These are phyloP conservation scores for Megatriorchis doriae DNA, from an alignment of 2,113 vertebrate genomes.

Conservation along the genomic window DNA sequence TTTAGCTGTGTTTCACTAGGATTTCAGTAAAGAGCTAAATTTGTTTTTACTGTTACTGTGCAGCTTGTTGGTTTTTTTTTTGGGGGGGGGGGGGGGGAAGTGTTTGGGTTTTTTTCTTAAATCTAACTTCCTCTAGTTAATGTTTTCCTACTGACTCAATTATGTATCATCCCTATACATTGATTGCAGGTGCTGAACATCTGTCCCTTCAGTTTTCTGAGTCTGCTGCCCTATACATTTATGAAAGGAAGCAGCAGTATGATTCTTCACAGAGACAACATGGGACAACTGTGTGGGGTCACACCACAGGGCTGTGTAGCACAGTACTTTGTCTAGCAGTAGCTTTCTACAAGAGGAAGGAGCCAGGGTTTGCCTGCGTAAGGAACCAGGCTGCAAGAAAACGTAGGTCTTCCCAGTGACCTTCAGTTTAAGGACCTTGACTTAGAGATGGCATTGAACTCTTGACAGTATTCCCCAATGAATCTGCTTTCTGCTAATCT, in stretches of 20 bases:
- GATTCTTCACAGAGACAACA: background rate
- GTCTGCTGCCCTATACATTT: background rate
- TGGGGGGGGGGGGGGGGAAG: no score
- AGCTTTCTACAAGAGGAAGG: background rate
- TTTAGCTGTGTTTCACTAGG: background rate
- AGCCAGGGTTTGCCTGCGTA: background rate
- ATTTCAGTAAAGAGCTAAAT: background rate
- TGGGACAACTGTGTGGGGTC: background rate
- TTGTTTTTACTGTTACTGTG: background rate
- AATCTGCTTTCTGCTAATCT: background rate
- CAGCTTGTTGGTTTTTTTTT: background rate
- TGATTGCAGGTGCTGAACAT: background rate
- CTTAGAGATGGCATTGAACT: background rate
- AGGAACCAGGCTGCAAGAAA: background rate
- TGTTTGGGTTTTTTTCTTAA: no score
- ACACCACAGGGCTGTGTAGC: background rate
- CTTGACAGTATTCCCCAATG: background rate
- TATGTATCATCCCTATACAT: fast-evolving
- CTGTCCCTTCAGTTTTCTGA: background rate
- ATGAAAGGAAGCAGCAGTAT: background rate
- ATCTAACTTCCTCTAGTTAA: background rate
- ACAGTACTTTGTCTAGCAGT: no score
- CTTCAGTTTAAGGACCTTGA: background rate
- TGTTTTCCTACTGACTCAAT: background rate
- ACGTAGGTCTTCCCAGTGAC: background rate